These are phyloP conservation scores for Nipponacmea schrenckii DNA, from an alignment of 2,888 invertebrate species.

Conservation along the genomic window DNA sequence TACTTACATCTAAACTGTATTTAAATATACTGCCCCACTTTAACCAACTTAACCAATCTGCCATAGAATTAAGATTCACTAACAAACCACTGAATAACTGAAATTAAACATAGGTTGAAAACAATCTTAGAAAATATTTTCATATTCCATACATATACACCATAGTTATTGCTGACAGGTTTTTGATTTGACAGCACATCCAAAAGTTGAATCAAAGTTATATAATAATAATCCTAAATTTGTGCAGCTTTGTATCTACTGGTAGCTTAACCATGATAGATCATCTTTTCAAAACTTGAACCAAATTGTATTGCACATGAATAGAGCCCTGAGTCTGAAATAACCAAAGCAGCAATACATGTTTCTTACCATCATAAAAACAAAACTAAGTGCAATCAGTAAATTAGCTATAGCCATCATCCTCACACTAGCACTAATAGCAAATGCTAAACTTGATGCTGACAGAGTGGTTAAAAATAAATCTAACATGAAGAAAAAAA, in stretches of 20 bases:
- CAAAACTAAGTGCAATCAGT: conserved; percentile 59
- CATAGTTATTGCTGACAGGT: too few relatives aligned
- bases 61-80: conserved; percentile 60
- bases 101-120: background rate
- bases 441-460: conserved; percentile 63
- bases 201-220: too few relatives aligned
- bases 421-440: conserved; percentile 58
- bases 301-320: too few relatives aligned
- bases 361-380: conserved; percentile 66
- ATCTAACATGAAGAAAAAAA: conserved; percentile 59
- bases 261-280: too few relatives aligned
- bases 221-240: too few relatives aligned
- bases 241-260: too few relatives aligned
- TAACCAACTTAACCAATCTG: conserved; percentile 62
- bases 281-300: too few relatives aligned
- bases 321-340: too few relatives aligned
- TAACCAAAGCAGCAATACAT: too few relatives aligned
- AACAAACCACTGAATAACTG: conserved; percentile 66
- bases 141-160: too few relatives aligned
- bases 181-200: background rate
- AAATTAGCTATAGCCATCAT: conserved; percentile 65
- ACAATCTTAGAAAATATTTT: too few relatives aligned
- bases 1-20: conserved; percentile 61
- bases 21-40: conserved; percentile 64
- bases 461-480: conserved; percentile 61